Evolutionary conservation across 2,888 invertebrate genomes (phyloP), one percentile per base, ranked within the genome.

Genomic region (Cephus runcator): DNA sequence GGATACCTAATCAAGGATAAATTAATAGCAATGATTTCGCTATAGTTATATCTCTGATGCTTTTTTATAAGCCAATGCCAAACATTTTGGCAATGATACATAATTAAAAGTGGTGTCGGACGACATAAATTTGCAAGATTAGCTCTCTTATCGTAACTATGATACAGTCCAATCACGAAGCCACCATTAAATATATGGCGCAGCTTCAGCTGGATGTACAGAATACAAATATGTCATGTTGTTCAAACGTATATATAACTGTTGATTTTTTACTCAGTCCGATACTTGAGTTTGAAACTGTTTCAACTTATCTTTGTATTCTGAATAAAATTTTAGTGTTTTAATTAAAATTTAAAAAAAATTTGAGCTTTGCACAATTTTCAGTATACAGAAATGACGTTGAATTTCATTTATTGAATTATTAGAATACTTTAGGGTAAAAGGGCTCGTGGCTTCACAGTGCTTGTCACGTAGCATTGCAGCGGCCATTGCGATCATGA

Each of bases 151-250:
- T 33, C 71, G 31, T 1, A 71, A 71, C 12, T 71, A 6, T 4
- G 71, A 71, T n/a, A 15, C 1, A 76, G 11, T 69, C 79, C 15
- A 76, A 78, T 75, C 83, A 83, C 82, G 81, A 76, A 80, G 81
- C 73, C 75, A 77, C 81, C 83, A 83, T 85, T 83, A 86, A 83
- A 85, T 84, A 82, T 85, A 86, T 83, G 80, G 79, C 56, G 56
- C 56, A 77, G 81, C 79, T 82, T 76, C 33, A 30, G 76, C 40
- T 69, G 76, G 80, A 79, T 74, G 81, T 73, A 34, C 69, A 69
- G 83, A 86, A 85, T 86, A 82, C 85, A 71, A 77, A 75, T 85
- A 79, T 80, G 1, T 34, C 23, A 9, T 33, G 33, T 12, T 15
- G 31, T 71, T 34, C 71, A 3, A 15, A 31, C 34, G 34, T 33